Conservation (phyloP, 2,888 invertebrate genomes). For the Andrena praecox region DNA sequence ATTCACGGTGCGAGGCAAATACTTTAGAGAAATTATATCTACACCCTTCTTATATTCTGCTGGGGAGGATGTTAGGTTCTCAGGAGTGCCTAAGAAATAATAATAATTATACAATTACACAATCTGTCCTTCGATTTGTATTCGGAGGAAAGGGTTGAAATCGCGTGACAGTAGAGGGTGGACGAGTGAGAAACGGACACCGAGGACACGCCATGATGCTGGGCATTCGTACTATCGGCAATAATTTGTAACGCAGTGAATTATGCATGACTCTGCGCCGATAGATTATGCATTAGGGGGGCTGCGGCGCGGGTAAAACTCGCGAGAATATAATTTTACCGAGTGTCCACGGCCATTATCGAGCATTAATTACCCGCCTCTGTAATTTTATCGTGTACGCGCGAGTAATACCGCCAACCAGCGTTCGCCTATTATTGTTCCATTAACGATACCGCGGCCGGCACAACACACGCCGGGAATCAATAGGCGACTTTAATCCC, state of each 20-base stretch:
- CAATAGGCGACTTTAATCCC: conserved; percentile 54
- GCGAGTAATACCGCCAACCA: conserved; percentile 42
- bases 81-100: neutral
- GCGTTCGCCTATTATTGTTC: conserved; percentile 64
- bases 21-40: conserved; percentile 6
- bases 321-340: conserved; percentile 68
- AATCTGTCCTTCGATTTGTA: neutral
- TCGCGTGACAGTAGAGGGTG: neutral
- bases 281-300: conserved; percentile 62
- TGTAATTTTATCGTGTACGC: conserved; percentile 63
- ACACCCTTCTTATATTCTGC: neutral
- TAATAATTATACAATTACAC: neutral
- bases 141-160: neutral
- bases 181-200: neutral
- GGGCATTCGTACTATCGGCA: conserved; percentile 49
- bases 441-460: conserved; percentile 58
- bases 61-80: neutral
- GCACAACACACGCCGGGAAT: conserved; percentile 38
- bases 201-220: conserved; percentile 6
- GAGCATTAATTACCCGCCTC: conserved; percentile 63
- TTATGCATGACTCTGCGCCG: conserved; percentile 59
- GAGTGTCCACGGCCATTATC: conserved; percentile 48
- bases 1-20: neutral
- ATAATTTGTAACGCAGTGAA: conserved; percentile 67
- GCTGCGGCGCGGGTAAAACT: conserved; percentile 60